Conservation (phyloP, 2,888 invertebrate genomes). For the Drosophila mulleri region DNA sequence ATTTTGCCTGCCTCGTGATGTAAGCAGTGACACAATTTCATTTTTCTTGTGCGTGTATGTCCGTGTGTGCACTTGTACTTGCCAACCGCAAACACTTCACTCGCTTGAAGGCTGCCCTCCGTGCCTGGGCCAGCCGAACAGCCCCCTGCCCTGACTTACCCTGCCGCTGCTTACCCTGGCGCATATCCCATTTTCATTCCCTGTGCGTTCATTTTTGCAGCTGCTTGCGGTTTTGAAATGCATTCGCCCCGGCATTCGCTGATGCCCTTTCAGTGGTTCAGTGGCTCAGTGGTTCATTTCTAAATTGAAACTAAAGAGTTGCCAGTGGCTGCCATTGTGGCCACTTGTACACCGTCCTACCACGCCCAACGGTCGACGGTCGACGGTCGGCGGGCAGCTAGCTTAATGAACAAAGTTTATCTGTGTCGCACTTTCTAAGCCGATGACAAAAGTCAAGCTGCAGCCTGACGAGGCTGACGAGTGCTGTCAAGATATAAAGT, state of each 20-base stretch:
- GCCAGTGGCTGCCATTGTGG: conserved; percentile 42
- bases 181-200: conserved; percentile 17
- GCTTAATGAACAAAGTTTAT: conserved; percentile 57
- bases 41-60: conserved; percentile 45
- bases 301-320: conserved; percentile 62
- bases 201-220: conserved; percentile 47
- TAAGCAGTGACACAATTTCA: conserved; percentile 69
- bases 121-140: conserved; percentile 19
- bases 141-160: not conserved
- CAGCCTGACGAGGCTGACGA: conserved; percentile 27
- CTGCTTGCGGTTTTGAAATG: conserved; percentile 61
- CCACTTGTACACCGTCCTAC: conserved; percentile 51
- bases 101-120: conserved; percentile 69
- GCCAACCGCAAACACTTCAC: conserved; percentile 81
- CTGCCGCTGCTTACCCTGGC: not conserved
- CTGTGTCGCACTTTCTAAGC: not conserved
- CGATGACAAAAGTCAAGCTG: conserved; percentile 43
- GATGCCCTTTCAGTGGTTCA: conserved; percentile 33
- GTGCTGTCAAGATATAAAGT: conserved; percentile 22
- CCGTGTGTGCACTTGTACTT: conserved; percentile 69
- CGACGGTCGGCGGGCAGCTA: not conserved
- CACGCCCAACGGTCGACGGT: conserved; percentile 9
- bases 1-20: conserved; percentile 52
- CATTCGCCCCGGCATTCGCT: conserved; percentile 37
- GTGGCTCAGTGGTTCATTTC: conserved; percentile 60